Evolutionary conservation across 1,140 invertebrate species (phyloP).

Genomic region (Calliopsis andreniformis): DNA sequence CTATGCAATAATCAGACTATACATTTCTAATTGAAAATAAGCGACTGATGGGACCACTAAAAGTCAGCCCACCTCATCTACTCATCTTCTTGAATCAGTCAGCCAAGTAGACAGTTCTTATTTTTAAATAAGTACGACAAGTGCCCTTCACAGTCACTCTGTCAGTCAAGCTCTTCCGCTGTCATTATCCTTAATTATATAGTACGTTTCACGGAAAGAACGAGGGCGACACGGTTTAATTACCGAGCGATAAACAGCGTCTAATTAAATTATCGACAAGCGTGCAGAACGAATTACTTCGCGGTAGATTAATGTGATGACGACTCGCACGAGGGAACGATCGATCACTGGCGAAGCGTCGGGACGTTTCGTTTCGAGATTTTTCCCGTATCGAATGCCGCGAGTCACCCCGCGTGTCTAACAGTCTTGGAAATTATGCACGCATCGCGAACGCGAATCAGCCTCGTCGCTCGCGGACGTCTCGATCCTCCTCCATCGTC

Average conservation of each 20-base stretch:
- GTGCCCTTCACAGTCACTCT: no score
- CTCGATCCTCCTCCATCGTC: conserved; percentile 25
- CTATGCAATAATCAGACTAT: no score
- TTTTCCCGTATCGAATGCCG: conserved; percentile 54
- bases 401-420: conserved; percentile 56
- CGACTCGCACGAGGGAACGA: conserved; percentile 49
- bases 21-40: no score
- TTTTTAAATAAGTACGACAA: no score
- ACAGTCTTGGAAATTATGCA: conserved; percentile 48
- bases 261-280: conserved; percentile 66
- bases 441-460: conserved; percentile 56
- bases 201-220: background rate
- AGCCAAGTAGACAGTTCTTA: no score
- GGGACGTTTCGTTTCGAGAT: conserved; percentile 28
- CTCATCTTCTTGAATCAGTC: no score
- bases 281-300: conserved; percentile 56
- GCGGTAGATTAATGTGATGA: conserved; percentile 61
- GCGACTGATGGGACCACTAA: no score
- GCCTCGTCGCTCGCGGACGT: conserved; percentile 32
- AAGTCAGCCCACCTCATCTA: no score
- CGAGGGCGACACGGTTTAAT: conserved; percentile 38
- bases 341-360: conserved; percentile 52
- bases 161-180: no score
- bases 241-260: conserved; percentile 34
- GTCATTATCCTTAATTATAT: background rate